Evolutionary conservation across 2,113 vertebrate species (phyloP).

Genomic region (Danionella cerebrum): DNA sequence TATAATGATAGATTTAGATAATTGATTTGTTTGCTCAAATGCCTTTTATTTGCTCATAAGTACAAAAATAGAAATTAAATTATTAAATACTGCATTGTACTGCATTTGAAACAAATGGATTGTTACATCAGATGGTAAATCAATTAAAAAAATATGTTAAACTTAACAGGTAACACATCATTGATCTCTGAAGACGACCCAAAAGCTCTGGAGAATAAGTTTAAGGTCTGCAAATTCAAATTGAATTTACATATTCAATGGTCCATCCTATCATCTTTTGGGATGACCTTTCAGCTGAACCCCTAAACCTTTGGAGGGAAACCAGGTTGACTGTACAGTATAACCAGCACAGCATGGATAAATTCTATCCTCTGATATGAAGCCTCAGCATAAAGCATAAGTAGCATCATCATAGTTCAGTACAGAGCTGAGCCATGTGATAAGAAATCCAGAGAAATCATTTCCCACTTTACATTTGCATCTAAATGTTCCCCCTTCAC

Average conservation of each 20-base stretch:
- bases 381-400: slow-evolving; percentile 6
- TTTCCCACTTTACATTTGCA: slow-evolving; percentile 56
- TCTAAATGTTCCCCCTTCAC: slow-evolving; percentile 54
- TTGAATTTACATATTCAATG: no score
- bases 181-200: no score
- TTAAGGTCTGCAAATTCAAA: no score
- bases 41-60: no score
- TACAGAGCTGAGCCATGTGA: slow-evolving; percentile 25
- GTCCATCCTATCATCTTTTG: neutral
- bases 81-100: no score
- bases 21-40: no score
- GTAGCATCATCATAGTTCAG: slow-evolving; percentile 23
- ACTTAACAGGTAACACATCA: no score
- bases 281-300: neutral
- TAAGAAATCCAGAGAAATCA: slow-evolving; percentile 41
- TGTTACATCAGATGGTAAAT: no score
- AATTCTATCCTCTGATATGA: neutral
- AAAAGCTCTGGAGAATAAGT: no score
- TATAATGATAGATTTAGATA: no score
- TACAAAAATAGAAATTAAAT: neutral
- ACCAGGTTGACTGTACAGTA: neutral
- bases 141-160: no score
- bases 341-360: neutral
- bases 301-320: neutral
- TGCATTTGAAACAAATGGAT: no score